Evolutionary conservation across 2,113 vertebrate genomes (phyloP), one percentile per base, ranked within the genome.

Genomic region (Vulpes lagopus): DNA sequence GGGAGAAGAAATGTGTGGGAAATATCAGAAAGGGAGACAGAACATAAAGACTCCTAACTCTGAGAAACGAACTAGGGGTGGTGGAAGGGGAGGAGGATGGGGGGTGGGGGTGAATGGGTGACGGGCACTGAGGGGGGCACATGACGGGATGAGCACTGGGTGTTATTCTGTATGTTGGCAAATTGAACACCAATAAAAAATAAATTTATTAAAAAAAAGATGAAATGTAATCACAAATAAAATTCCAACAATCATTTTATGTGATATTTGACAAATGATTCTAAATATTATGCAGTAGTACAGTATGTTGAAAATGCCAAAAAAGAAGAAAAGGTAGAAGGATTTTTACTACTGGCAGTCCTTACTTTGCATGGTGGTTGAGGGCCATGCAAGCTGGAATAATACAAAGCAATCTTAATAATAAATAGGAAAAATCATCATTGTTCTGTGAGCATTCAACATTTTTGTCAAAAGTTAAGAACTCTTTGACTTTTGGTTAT

Each of bases 381-480:
- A 94, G 32, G 2, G 15, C 57, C 79, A 92, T 53, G 27, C 3
- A 62, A 92, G 6, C 27, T 76, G 83, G 89, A 88, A 86, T 27
- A n/a, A 55, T 25, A 73, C 27, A 91, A 90, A 78, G 60, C 7
- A 11, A 84, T 23, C 23, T 32, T 73, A 69, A 30, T 65, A 76
- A 81, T 49, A n/a, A n/a, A 51, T 4, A 89, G 64, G 43, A 59
- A 91, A 93, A 89, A 55, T 27, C 59, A 71, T 65, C 60, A 59
- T 82, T 64, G 25, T 69, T 89, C 79, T 64, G 25, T 89, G 65
- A 73, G 38, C 43, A 83, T 89, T 53, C 59, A 64, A 38, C n/a
- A 78, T 65, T 69, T 91, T 92, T 96, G 76, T 76, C 62, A 81
- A 76, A 89, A 57, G 30, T 27, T 84, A 62, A 88, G 86, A 67